Evolutionary conservation across 1,140 invertebrate species (phyloP).

Genomic region (Rhynchophorus ferrugineus): DNA sequence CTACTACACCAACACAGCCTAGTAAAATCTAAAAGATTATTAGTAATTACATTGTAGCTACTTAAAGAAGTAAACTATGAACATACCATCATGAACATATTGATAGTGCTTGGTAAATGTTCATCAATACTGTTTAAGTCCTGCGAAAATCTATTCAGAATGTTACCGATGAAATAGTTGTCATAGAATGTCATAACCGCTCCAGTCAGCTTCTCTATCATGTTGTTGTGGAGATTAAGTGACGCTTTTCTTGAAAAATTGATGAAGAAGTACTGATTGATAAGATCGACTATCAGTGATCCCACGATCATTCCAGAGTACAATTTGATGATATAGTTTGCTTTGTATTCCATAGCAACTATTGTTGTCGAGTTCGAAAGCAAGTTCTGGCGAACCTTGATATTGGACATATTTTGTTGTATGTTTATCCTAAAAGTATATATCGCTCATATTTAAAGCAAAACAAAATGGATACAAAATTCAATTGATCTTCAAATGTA

Average conservation of each 20-base stretch:
- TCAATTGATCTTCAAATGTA: too few relatives aligned
- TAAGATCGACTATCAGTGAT: conserved; percentile 10
- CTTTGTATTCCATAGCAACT: conserved; percentile 6
- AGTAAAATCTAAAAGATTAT: conserved; percentile 25
- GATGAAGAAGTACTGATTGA: conserved; percentile 10
- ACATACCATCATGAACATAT: conserved; percentile 21
- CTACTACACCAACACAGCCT: conserved; percentile 22
- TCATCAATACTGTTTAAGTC: conserved; percentile 32
- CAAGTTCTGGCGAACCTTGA: conserved; percentile 4
- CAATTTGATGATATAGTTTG: conserved; percentile 9
- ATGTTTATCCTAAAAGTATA: conserved; percentile 23
- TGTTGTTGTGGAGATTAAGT: conserved; percentile 27
- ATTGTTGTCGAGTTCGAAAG: conserved; percentile 1
- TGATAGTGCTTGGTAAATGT: conserved; percentile 12
- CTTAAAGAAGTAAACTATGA: neutral
- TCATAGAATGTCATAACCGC: conserved; percentile 33
- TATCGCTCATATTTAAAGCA: neutral
- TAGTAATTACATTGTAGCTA: neutral
- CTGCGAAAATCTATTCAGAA: conserved; percentile 34
- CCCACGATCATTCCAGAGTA: conserved; percentile 12
- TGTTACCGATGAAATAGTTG: conserved; percentile 31
- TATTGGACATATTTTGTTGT: conserved; percentile 18
- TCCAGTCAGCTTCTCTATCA: conserved; percentile 24
- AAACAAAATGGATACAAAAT: too few relatives aligned
- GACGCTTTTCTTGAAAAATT: conserved; percentile 25